Conservation (phyloP, 2,888 invertebrate genomes). For the Patella ulyssiponensis region DNA sequence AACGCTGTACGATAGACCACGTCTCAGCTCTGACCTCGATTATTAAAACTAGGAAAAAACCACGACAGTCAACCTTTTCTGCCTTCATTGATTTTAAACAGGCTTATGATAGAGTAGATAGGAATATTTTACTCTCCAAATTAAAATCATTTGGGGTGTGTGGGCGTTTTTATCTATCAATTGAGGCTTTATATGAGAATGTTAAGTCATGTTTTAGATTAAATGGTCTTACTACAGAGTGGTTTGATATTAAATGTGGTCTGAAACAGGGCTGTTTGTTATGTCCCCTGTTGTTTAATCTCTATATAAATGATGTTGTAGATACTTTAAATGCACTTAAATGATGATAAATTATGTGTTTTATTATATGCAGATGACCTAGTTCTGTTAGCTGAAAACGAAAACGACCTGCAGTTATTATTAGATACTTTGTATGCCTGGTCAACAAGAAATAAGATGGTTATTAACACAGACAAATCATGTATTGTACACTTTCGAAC, state of each 20-base stretch:
- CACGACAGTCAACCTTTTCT: not conserved
- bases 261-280: slow-evolving; percentile 20
- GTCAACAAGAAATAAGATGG: slow-evolving; percentile 30
- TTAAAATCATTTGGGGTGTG: not conserved
- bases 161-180: slow-evolving; percentile 2
- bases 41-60: slow-evolving; percentile 3
- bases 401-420: slow-evolving; percentile 30
- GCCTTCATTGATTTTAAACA: slow-evolving; percentile 15
- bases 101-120: slow-evolving; percentile 11
- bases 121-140: not conserved
- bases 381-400: slow-evolving; percentile 30
- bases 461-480: slow-evolving; percentile 36
- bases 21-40: slow-evolving; percentile 22
- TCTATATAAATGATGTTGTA: slow-evolving; percentile 30
- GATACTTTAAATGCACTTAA: slow-evolving; percentile 25
- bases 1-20: slow-evolving; percentile 24
- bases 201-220: slow-evolving; percentile 16
- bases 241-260: slow-evolving; percentile 2
- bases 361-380: slow-evolving; percentile 38
- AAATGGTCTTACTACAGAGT: not conserved
- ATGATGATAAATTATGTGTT: slow-evolving; percentile 28
- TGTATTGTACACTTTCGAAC: slow-evolving; percentile 39
- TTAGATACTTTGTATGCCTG: slow-evolving; percentile 31
- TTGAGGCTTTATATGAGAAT: slow-evolving; percentile 5
- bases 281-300: slow-evolving; percentile 10